phyloP scores from a whole-genome alignment of 2,113 vertebrate genomes.

The Zingel zingel region DNA sequence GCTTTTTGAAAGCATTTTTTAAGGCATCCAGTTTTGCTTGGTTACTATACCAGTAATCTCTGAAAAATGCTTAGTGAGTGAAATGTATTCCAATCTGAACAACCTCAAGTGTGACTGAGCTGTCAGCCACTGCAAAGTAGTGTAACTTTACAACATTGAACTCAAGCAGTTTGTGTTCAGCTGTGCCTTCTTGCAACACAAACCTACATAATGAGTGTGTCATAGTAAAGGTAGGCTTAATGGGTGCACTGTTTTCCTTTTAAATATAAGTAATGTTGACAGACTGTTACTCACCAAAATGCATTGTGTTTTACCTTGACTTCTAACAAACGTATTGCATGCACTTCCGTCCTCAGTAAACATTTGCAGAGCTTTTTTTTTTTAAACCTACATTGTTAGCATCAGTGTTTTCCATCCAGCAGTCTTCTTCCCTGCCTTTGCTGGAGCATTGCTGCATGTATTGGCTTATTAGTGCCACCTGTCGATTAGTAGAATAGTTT shows the following conservation, averaged over 20 bases:
- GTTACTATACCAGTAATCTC: neutral
- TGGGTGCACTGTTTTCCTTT: neutral
- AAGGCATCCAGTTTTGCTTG: neutral
- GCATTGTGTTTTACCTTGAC: neutral
- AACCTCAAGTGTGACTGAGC: neutral
- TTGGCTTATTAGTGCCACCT: neutral
- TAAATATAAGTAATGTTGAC: neutral
- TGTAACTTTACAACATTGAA: neutral
- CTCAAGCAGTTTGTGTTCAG: neutral
- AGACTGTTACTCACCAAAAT: neutral
- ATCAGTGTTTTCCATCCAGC: neutral
- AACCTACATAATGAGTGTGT: neutral
- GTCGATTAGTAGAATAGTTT: neutral
- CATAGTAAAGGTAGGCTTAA: neutral
- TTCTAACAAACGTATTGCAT: neutral
- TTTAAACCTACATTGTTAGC: neutral
- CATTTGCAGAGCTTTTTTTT: neutral
- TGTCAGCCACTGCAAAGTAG: neutral
- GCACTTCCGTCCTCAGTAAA: neutral
- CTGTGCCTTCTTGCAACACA: neutral
- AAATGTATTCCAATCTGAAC: neutral
- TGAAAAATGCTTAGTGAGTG: neutral
- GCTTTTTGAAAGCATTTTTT: neutral
- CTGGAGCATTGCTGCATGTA: neutral
- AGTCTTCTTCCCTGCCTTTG: neutral